Evolutionary conservation across 2,113 vertebrate species (phyloP).

Genomic region (Centropristis striata): DNA sequence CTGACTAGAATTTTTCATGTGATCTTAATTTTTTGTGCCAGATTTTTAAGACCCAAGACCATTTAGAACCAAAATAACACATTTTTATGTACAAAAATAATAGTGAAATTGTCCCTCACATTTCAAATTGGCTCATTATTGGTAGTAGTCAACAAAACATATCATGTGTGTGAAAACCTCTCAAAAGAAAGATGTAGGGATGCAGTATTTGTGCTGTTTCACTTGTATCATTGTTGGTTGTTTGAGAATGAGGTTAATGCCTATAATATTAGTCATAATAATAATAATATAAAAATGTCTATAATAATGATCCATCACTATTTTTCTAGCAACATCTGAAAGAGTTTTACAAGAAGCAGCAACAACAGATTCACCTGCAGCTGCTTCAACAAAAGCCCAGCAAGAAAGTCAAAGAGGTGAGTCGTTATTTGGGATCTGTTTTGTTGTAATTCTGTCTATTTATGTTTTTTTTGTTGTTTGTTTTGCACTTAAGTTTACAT

Average conservation of each 20-base stretch:
- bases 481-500: neutral
- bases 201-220: too few relatives aligned
- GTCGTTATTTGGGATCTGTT: neutral
- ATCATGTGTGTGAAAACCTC: neutral
- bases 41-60: too few relatives aligned
- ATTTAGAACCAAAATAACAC: too few relatives aligned
- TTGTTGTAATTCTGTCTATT: neutral
- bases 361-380: constrained; percentile 95
- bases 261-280: too few relatives aligned
- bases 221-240: too few relatives aligned
- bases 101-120: neutral
- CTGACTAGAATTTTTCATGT: too few relatives aligned
- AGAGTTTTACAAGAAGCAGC: constrained; percentile 97
- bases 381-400: constrained; percentile 92
- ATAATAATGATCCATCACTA: neutral
- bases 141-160: neutral
- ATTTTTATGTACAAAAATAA: neutral
- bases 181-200: too few relatives aligned
- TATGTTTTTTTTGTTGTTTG: neutral
- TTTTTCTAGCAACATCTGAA: constrained; percentile 95
- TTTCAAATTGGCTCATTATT: neutral
- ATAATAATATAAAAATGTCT: too few relatives aligned
- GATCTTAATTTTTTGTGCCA: too few relatives aligned
- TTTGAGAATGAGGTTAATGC: too few relatives aligned
- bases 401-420: constrained; percentile 93